Evolutionary conservation across 2,113 vertebrate species (phyloP), one percentile per base, ranked within the genome.

Genomic region (Neogobius melanostomus): DNA sequence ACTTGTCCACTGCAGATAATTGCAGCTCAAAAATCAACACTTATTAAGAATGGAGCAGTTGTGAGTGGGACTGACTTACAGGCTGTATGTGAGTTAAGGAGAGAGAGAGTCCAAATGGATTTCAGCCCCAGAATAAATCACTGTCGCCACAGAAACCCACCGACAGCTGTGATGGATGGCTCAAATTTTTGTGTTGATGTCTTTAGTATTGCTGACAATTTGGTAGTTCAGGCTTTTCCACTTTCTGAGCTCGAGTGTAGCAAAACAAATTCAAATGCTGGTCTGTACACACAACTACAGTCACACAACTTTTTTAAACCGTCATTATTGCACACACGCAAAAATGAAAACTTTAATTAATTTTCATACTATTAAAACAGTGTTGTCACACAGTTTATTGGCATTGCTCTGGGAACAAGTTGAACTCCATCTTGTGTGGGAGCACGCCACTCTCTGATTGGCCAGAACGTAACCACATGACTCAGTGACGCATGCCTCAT

Each of bases 171-270:
- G 93, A 94, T 93, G 90, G 91, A 93, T 93, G 91, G 91, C 90
- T 87, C 80, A 91, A 91, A 90, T 91, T 88, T 91, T 92, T 90
- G 86, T 88, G 85, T 93, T 93, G 91, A 93, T 92, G 92, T 93
- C 90, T 92, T 93, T 93, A 93, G 92, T 92, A 92, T 90, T 91
- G 91, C 91, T 90, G 92, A 92, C 91, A 91, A 94, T 93, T 93
- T 93, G 90, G 85, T 90, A 81, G 89, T 91, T 88, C 82, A 63
- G 86, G 88, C 77, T 90, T 92, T 92, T 87, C 75, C 80, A 86
- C 83, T 86, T 89, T 64, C 66, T 72, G 60, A 75, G 75, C 74
- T 77, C 75, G 81, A 65, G 88, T 90, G 89, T 87, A 86, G 85
- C 74, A 77, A 68, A 79, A 87, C 63, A 66, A 77, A 72, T 91